Percentiles rank a stretch among this genome's conserved stretches.
These are phyloP conservation scores for Ibycter americanus DNA, from an alignment of 2,797 vertebrate species.

Conservation along the genomic window DNA sequence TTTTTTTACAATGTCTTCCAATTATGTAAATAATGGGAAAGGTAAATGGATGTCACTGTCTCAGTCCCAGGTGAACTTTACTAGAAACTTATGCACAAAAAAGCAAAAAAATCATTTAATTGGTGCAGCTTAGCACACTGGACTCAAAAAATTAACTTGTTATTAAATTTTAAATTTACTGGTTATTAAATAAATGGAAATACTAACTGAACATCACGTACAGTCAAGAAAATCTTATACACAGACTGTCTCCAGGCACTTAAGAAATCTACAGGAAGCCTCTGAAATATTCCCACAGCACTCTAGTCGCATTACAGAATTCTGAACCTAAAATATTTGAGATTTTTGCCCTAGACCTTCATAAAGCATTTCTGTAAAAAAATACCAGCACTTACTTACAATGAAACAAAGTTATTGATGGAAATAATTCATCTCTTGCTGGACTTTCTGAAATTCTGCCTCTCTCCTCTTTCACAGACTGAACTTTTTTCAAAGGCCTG, in stretches of 20 bases:
- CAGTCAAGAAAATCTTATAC: background rate
- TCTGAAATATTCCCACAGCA: background rate
- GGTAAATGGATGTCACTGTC: background rate
- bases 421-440: background rate
- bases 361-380: background rate
- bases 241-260: background rate
- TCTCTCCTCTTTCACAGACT: background rate
- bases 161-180: too few species aligned
- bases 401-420: background rate
- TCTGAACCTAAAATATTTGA: background rate
- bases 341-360: background rate
- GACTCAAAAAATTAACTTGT: background rate
- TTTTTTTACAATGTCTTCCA: background rate
- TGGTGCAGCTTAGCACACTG: background rate
- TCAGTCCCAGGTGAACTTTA: background rate
- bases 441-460: background rate
- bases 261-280: background rate
- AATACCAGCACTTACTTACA: background rate
- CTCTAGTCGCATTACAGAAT: background rate
- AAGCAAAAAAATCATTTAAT: background rate
- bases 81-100: background rate
- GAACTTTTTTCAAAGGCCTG: background rate
- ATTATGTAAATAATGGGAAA: background rate
- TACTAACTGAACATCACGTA: background rate
- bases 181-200: background rate